Conservation (phyloP, 2,888 invertebrate genomes). For the Neoscelio sp. region DNA sequence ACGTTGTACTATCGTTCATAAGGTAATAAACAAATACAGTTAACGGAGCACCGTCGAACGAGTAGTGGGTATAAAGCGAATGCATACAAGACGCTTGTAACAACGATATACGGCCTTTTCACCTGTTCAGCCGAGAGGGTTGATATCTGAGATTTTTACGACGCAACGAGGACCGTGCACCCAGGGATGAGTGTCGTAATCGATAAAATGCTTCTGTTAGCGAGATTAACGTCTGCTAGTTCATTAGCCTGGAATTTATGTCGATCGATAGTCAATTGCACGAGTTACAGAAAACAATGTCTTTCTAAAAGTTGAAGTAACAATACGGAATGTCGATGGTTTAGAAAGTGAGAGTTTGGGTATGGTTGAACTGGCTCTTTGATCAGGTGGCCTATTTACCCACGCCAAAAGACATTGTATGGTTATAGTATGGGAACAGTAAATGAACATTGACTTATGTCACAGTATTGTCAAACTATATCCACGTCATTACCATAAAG, state of each 20-base stretch:
- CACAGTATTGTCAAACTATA: too few relatives aligned
- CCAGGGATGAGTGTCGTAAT: slow-evolving; percentile 73
- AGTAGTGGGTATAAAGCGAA: slow-evolving; percentile 63
- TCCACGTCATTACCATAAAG: too few relatives aligned
- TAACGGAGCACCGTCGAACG: slow-evolving; percentile 35
- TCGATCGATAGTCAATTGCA: slow-evolving; percentile 66
- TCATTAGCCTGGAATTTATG: slow-evolving; percentile 72
- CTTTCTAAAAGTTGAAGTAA: slow-evolving; percentile 7
- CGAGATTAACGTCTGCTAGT: slow-evolving; percentile 79
- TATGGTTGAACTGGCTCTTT: too few relatives aligned
- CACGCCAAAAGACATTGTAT: too few relatives aligned
- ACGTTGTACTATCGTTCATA: slow-evolving; percentile 70
- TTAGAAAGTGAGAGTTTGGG: background rate
- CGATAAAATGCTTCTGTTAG: slow-evolving; percentile 80
- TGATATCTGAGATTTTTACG: slow-evolving; percentile 78
- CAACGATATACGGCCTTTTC: slow-evolving; percentile 70
- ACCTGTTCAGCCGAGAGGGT: slow-evolving; percentile 73
- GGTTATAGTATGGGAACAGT: too few relatives aligned
- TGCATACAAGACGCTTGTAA: slow-evolving; percentile 74
- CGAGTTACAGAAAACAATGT: slow-evolving; percentile 60
- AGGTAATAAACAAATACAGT: slow-evolving; percentile 71
- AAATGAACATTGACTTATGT: too few relatives aligned
- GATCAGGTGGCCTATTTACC: too few relatives aligned
- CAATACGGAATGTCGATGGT: background rate
- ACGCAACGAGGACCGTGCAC: slow-evolving; percentile 73